These are phyloP conservation scores for Polymixis lichenea DNA, from an alignment of 2,888 invertebrate genomes.

Conservation along the genomic window DNA sequence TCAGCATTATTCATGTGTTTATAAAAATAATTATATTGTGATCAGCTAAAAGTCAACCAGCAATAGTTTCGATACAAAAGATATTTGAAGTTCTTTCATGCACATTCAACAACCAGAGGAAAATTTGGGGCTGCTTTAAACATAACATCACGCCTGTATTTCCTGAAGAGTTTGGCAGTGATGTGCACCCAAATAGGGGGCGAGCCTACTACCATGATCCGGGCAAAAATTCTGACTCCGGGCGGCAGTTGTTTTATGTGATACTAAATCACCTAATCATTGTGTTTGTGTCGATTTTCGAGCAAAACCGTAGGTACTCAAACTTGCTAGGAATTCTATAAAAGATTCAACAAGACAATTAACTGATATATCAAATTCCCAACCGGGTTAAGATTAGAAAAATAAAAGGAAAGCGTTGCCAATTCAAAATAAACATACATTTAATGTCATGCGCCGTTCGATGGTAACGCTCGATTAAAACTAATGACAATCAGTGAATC, in stretches of 20 bases:
- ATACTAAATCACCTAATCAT: neutral
- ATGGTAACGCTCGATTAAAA: constrained; percentile 39
- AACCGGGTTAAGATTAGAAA: constrained; percentile 49
- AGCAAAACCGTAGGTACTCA: too few species aligned
- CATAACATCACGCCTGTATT: too few species aligned
- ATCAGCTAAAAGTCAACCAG: neutral
- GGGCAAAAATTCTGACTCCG: too few species aligned
- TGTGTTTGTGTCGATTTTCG: neutral
- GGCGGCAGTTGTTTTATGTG: too few species aligned
- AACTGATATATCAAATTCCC: constrained; percentile 49
- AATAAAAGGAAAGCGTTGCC: constrained; percentile 44
- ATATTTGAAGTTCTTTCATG: neutral
- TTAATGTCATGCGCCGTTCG: constrained; percentile 31
- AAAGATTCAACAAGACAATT: constrained; percentile 3
- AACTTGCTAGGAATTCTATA: neutral
- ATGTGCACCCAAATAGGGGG: too few species aligned
- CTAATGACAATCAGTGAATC: constrained; percentile 50
- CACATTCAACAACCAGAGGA: neutral
- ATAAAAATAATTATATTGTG: neutral
- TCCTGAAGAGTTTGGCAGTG: too few species aligned
- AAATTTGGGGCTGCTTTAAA: neutral
- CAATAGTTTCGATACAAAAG: neutral
- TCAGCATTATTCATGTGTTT: neutral
- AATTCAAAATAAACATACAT: constrained; percentile 44
- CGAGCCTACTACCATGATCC: too few species aligned